A percentile compares a stretch with the other conserved stretches of the same genome.
These are phyloP conservation scores for Noctua pronuba DNA, from an alignment of 2,888 invertebrate species.

Conservation along the genomic window DNA sequence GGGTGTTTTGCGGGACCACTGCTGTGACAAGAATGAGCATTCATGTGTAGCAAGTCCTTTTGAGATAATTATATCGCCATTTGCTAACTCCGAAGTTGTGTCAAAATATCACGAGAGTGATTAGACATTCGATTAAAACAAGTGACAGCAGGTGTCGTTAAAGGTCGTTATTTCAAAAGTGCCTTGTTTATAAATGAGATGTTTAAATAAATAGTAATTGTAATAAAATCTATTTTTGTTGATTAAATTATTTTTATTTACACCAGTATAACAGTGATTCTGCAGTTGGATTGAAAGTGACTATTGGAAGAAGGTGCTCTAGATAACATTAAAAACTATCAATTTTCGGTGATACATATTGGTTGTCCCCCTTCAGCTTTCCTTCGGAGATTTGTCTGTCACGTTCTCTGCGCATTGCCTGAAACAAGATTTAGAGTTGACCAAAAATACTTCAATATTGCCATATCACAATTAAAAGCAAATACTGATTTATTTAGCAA, in stretches of 20 bases:
- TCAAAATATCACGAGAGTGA: neutral
- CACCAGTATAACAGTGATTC: slow-evolving; percentile 43
- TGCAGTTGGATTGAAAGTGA: slow-evolving; percentile 45
- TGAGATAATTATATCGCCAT: neutral
- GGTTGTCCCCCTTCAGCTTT: slow-evolving; percentile 90
- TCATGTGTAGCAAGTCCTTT: neutral
- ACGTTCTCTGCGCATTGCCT: slow-evolving; percentile 92
- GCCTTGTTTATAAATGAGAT: neutral
- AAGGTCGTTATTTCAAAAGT: neutral
- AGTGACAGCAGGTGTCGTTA: neutral
- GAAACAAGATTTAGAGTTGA: slow-evolving; percentile 7
- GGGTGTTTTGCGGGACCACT: neutral
- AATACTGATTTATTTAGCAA: neutral
- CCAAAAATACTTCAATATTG: neutral
- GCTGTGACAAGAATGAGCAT: neutral
- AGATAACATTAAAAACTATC: slow-evolving; percentile 88
- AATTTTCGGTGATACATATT: slow-evolving; percentile 90
- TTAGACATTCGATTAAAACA: neutral
- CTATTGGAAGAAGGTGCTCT: slow-evolving; percentile 44
- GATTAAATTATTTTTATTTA: slow-evolving; percentile 64
- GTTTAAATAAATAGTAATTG: neutral
- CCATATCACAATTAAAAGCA: neutral
- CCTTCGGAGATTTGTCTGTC: slow-evolving; percentile 91
- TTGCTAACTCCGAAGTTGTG: neutral
- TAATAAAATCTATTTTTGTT: slow-evolving; percentile 8